Percentiles rank a stretch among this genome's conserved stretches.
Conservation (phyloP, 2,888 invertebrate genomes). For the Enchytraeus crypticus region DNA sequence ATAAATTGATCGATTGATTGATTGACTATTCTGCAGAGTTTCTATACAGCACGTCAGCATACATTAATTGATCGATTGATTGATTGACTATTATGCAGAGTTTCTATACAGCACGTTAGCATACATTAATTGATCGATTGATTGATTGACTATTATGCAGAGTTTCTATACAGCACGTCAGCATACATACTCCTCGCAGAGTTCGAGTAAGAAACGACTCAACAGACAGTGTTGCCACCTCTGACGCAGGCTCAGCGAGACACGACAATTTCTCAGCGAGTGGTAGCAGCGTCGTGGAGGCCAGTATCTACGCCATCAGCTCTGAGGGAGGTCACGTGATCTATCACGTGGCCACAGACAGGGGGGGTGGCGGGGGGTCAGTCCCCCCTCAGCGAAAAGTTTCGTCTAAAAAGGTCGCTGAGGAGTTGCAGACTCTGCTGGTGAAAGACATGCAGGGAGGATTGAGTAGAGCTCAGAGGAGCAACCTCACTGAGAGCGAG, state of each 20-base stretch:
- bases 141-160: too few relatives aligned
- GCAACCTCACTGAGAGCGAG: too few relatives aligned
- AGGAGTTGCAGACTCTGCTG: neutral
- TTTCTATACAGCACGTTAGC: slow-evolving; percentile 53
- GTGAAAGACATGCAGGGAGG: neutral
- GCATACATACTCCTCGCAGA: slow-evolving; percentile 45
- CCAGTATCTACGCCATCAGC: slow-evolving; percentile 71
- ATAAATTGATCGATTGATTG: too few relatives aligned
- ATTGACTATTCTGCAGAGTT: too few relatives aligned
- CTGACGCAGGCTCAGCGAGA: neutral
- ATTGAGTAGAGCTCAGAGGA: too few relatives aligned
- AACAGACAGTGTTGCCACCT: slow-evolving; percentile 26
- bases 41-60: slow-evolving; percentile 53
- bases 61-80: too few relatives aligned
- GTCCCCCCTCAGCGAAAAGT: too few relatives aligned
- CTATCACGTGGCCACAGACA: slow-evolving; percentile 48
- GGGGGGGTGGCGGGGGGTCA: neutral
- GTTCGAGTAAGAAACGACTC: slow-evolving; percentile 29
- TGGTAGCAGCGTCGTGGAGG: slow-evolving; percentile 31
- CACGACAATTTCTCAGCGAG: neutral
- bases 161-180: slow-evolving; percentile 53
- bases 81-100: too few relatives aligned
- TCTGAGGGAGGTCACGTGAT: slow-evolving; percentile 69
- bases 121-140: too few relatives aligned
- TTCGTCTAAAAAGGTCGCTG: neutral